Base-by-base conservation (phyloP, 2,113 vertebrate species). In the Ardeotis arabs region DNA sequence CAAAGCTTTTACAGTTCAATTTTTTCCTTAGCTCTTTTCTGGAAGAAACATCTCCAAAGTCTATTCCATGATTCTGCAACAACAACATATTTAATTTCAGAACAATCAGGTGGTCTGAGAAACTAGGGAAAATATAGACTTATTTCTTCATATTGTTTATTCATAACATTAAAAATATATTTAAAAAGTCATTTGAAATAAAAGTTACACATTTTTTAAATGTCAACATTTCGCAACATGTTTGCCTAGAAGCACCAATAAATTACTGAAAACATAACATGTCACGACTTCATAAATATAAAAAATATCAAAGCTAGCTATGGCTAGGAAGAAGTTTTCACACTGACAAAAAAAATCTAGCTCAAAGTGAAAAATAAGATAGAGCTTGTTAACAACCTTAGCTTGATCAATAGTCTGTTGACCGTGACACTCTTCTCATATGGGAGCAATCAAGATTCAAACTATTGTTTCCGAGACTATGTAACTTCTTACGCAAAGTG, bases 1-100 rank as follows among this genome's bases (percentile, higher is more conserved):
- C 97, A 93, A 98, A 98, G 52, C 62, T 81, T 93, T 92, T 96
- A 83, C 95, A 97, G 45, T 97, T 96, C 84, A 98, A 53, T 81
- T 93, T 95, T 68, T 96, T 70, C 69, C 76, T 64, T 55, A 97
- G 81, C 19, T 85, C 84, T 66, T 84, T 94, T 93, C 95, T 95
- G 82, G 96, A 96, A 88, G 96, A 96, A 94, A 97, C 60, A 63
- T 98, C 90, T 88, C 96, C 96, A 31, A 82, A 96, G 60, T 97
- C 79, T 3, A 97, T 70, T 67, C 91, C 96, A 25, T 88, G 68
- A 83, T 97, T 95, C 97, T 97, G 73, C 29, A 89, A 93, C 73
- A 56, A 62, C 27, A 84, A 21, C n/a, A 27, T 14, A 13, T 44
- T 33, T 10, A 10, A 27, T 29, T 56, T 73, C 25, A 69, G 28